Percentiles rank a stretch among this genome's conserved stretches.
Conservation (phyloP, 2,888 invertebrate species). For the Thymelicus sylvestris region DNA sequence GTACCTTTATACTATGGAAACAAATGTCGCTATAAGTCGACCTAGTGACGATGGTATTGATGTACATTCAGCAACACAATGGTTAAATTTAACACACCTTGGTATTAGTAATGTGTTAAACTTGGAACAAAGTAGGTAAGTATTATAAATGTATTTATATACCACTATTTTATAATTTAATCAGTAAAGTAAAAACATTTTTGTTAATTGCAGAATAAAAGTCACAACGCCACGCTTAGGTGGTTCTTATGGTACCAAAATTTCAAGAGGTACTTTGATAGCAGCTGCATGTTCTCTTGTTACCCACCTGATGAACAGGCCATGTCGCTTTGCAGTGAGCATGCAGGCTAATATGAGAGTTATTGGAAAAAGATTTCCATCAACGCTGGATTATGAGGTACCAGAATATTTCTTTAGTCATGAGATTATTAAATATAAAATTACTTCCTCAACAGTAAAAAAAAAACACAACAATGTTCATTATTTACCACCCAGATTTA, state of each 20-base stretch:
- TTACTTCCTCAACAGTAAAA: too few relatives aligned
- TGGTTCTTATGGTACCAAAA: conserved; percentile 89
- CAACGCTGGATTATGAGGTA: conserved; percentile 87
- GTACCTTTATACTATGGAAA: conserved; percentile 90
- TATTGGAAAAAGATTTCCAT: conserved; percentile 87
- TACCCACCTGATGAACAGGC: conserved; percentile 85
- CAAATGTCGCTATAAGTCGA: conserved; percentile 82
- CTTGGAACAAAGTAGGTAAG: conserved; percentile 65
- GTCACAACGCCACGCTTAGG: conserved; percentile 59
- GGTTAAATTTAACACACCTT: conserved; percentile 81
- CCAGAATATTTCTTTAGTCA: too few relatives aligned
- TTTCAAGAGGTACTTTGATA: conserved; percentile 84
- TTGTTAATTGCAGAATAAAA: conserved; percentile 57
- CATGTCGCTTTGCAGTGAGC: conserved; percentile 89
- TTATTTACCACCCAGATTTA: too few relatives aligned
- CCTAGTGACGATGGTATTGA: conserved; percentile 89
- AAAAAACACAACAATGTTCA: background rate
- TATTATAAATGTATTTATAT: too few relatives aligned
- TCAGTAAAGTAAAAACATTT: background rate
- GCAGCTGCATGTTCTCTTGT: conserved; percentile 89
- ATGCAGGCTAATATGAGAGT: conserved; percentile 89
- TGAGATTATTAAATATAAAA: too few relatives aligned
- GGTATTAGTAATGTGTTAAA: conserved; percentile 79
- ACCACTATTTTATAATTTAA: background rate
- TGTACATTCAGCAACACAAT: conserved; percentile 85